Evolutionary conservation across 1,140 invertebrate species (phyloP).

Genomic region (Zaprionus tsacasi): DNA sequence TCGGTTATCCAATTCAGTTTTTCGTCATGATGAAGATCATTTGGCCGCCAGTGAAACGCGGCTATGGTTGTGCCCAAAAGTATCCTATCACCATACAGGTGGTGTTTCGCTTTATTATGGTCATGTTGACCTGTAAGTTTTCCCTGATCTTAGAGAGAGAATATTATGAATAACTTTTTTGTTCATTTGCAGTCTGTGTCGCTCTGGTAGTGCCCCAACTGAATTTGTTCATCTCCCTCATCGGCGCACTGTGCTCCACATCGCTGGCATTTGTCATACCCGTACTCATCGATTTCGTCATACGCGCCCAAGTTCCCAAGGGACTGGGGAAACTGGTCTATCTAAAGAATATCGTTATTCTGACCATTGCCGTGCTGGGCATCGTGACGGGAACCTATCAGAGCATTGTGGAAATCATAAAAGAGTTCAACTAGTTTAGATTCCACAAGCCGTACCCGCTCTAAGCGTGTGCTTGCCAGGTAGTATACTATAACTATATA

Average conservation of each 20-base stretch:
- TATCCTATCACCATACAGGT: conserved; percentile 76
- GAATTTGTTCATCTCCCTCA: conserved; percentile 94
- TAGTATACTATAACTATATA: conserved; percentile 49
- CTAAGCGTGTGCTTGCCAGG: conserved; percentile 32
- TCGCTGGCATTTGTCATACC: conserved; percentile 95
- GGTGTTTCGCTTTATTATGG: conserved; percentile 84
- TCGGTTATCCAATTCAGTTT: conserved; percentile 94
- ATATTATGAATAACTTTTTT: not conserved
- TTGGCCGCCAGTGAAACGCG: conserved; percentile 85
- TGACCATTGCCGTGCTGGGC: conserved; percentile 89
- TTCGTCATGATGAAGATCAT: conserved; percentile 91
- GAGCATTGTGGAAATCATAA: conserved; percentile 88
- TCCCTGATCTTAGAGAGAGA: too few relatives aligned
- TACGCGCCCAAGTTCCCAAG: conserved; percentile 85
- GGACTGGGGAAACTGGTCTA: conserved; percentile 84
- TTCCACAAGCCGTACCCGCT: not conserved
- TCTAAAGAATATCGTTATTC: conserved; percentile 88
- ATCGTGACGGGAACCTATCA: conserved; percentile 91
- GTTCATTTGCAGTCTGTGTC: conserved; percentile 88
- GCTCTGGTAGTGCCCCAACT: conserved; percentile 93
- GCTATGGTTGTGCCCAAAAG: conserved; percentile 85
- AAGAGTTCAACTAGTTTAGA: conserved; percentile 79
- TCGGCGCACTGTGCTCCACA: conserved; percentile 95
- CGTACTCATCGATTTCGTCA: conserved; percentile 92
- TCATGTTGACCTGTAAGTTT: conserved; percentile 91